Conservation (phyloP, 1,140 invertebrate species). For the Drosophila novamexicana region DNA sequence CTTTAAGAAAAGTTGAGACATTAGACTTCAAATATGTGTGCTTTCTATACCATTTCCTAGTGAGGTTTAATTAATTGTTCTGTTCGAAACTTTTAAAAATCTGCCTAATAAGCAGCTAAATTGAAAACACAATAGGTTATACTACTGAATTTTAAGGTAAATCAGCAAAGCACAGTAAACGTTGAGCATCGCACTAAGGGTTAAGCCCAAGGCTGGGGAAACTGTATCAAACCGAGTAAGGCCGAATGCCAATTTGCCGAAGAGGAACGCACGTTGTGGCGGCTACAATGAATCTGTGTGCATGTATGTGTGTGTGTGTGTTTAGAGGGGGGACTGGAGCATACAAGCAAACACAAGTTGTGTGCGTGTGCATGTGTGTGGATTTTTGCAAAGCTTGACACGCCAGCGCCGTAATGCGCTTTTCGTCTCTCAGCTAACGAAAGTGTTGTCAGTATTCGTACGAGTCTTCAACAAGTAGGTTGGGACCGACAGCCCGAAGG, state of each 20-base stretch:
- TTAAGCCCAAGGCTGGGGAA: slow-evolving; percentile 10
- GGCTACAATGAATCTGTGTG: slow-evolving; percentile 18
- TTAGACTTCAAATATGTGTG: too few relatives aligned
- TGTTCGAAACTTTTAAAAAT: too few relatives aligned
- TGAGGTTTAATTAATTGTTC: too few relatives aligned
- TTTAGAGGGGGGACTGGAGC: background rate
- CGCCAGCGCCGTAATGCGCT: slow-evolving; percentile 49
- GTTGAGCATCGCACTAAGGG: slow-evolving; percentile 10
- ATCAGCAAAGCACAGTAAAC: too few relatives aligned
- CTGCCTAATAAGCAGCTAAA: too few relatives aligned
- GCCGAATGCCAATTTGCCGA: slow-evolving; percentile 23
- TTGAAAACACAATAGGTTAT: too few relatives aligned
- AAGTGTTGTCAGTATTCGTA: slow-evolving; percentile 56
- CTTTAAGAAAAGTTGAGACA: too few relatives aligned
- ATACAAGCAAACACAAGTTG: background rate
- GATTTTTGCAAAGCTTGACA: slow-evolving; percentile 35
- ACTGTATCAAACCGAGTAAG: slow-evolving; percentile 22
- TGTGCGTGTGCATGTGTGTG: slow-evolving; percentile 23
- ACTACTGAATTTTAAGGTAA: too few relatives aligned
- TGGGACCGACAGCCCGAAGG: slow-evolving; percentile 15
- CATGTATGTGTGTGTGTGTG: slow-evolving; percentile 3
- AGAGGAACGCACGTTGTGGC: slow-evolving; percentile 42
- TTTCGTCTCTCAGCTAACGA: slow-evolving; percentile 27
- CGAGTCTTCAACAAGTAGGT: slow-evolving; percentile 65
- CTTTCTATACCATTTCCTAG: too few relatives aligned